Base-by-base conservation (phyloP, 2,888 invertebrate species). In the Latrodectus hesperus region DNA sequence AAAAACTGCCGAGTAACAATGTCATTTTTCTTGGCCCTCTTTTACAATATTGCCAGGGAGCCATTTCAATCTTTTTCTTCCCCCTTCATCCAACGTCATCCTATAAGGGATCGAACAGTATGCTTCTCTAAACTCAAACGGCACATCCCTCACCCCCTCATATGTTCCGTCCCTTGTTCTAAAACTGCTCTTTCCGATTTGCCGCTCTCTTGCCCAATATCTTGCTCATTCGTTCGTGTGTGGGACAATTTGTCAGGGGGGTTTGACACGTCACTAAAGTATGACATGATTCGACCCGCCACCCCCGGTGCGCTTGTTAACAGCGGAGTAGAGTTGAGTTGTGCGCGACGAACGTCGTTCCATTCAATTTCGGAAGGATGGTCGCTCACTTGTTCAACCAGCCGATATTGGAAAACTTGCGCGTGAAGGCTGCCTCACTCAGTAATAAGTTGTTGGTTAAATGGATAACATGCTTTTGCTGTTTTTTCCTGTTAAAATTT, bases 141-240 rank as follows among this genome's bases (percentile, higher is more conserved):
- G 9, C 49, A 51, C 73, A 22, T 52, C 68, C n/a, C 10, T 64
- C 64, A 26, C 55, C 49, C 22, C 22, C 26, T 70, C n/a, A 38
- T 26, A 68, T 38, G 16, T 49, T 55, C 53, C 22, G 65, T 55
- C 68, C 67, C 53, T 74, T 55, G 17, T 53, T 49, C 70, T 51
- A 60, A 75, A 64, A 38, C 65, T 38, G 60, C 51, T 74, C 68
- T 86, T 72, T 71, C 71, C 71, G 80, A 81, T 81, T 86, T 86
- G 74, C 80, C 86, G 80, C 80, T 81, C 76, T 71, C 75, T 76
- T 86, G 80, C 80, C 86, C 86, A 76, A 86, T 86, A 86, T 76
- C 65, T 75, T 80, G 81, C 67, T 76, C 86, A 76, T 53, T 80
- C 80, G 76, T 49, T 86, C 86, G 86, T 86, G 76, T 64, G 38